Evolutionary conservation across 1,140 invertebrate species (phyloP).

Genomic region (Drosophila aff.): DNA sequence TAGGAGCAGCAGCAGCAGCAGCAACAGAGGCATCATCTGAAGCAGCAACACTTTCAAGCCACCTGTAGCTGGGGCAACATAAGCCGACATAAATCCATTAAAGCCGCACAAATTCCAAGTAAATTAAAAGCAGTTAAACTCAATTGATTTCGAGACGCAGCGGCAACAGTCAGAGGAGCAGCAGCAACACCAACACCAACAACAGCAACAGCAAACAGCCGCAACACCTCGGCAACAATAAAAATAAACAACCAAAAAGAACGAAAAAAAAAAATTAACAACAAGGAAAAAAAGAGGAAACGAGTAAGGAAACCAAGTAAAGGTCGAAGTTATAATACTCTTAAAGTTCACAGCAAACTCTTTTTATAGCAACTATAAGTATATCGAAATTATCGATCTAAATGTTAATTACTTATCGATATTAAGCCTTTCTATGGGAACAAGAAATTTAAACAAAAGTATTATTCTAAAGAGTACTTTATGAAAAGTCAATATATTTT

Average conservation of each 20-base stretch:
- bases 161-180: conserved; percentile 40
- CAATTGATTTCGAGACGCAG: conserved; percentile 79
- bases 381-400: not conserved
- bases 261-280: conserved; percentile 23
- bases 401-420: not conserved
- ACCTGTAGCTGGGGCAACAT: conserved; percentile 54
- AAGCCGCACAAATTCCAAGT: conserved; percentile 80
- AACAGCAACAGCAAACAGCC: conserved; percentile 26
- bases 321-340: not conserved
- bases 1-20: conserved; percentile 9
- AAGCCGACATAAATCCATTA: conserved; percentile 82
- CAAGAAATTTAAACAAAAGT: too few species aligned
- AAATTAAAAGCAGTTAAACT: conserved; percentile 83
- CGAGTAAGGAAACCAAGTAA: conserved; percentile 20
- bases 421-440: too few species aligned
- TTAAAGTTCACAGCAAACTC: not conserved
- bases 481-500: too few species aligned
- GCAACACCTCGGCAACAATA: conserved; percentile 74
- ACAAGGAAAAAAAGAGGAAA: conserved; percentile 13
- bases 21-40: conserved; percentile 32
- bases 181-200: conserved; percentile 13
- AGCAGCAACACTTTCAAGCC: conserved; percentile 13
- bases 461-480: too few species aligned
- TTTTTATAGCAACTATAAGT: too few species aligned
- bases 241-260: conserved; percentile 76